Evolutionary conservation across 2,113 vertebrate species (phyloP).

Genomic region (Rhea pennata): DNA sequence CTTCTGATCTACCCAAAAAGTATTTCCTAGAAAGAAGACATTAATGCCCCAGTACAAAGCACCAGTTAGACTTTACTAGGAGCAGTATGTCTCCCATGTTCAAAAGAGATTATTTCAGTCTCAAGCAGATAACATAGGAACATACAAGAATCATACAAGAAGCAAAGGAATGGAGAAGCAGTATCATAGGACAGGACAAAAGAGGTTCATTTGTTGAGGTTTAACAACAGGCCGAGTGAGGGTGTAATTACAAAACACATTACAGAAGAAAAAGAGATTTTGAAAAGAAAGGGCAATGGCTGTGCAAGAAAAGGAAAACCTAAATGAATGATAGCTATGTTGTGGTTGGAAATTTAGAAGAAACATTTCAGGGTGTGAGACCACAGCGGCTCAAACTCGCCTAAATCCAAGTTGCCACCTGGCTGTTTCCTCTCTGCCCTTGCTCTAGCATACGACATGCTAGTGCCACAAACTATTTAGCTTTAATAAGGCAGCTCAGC

Average conservation of each 20-base stretch:
- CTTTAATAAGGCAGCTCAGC: background rate
- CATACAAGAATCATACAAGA: background rate
- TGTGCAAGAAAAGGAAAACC: background rate
- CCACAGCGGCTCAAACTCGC: background rate
- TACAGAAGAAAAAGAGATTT: background rate
- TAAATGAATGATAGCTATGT: background rate
- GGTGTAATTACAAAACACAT: background rate
- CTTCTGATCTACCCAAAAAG: background rate
- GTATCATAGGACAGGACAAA: background rate
- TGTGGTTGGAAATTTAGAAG: background rate
- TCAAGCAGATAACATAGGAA: background rate
- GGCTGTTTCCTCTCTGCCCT: background rate
- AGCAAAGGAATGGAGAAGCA: background rate
- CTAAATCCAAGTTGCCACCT: background rate
- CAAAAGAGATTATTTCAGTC: background rate
- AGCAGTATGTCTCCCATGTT: background rate
- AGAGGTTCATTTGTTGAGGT: background rate
- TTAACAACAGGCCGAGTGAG: background rate
- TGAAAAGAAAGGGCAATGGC: background rate
- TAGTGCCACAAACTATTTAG: accelerated
- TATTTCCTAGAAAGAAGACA: background rate
- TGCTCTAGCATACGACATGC: background rate
- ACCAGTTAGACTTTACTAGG: background rate
- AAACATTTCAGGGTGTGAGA: background rate
- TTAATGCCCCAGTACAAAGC: background rate